Base-by-base conservation (phyloP, 2,888 invertebrate genomes). In the Gari tellinella region DNA sequence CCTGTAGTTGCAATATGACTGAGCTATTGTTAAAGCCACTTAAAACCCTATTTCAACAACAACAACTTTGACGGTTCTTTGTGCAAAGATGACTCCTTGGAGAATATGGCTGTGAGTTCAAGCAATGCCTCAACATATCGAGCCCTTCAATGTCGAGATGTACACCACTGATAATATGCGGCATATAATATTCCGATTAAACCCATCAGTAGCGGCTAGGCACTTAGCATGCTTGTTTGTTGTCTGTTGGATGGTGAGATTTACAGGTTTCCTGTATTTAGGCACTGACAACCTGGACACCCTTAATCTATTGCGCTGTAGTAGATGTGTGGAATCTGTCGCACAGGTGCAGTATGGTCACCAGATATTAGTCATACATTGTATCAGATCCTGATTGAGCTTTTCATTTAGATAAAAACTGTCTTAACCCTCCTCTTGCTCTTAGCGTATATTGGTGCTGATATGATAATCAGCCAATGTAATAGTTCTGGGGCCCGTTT, bases 261-360 rank as follows among this genome's bases (percentile, higher is more conserved):
- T 65, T 19, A 70, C 66, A 37, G 69, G 43, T 41, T 58, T 75
- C 49, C 75, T 52, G 17, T 57, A 70, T 48, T 25, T 46, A 17
- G 62, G 73, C 45, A 73, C 69, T 37, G 45, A 40, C 41, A 73
- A 73, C 31, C 77, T 64, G 7, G 23, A 43, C 19, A 69, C 77
- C 62, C 73, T 78, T 62, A 77, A 69, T 14, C 77, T 61, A 55
- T 65, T 65, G 10, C 57, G 3, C n/a, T 26, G 23, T 15, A 77
- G 69, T 21, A 67, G 38, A 12, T 67, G 46, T n/a, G 38, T 61
- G 17, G 67, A 52, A 25, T 72, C 72, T 26, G 68, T 55, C 25
- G 12, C 37, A 10, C 0, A 79, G 56, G 49, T 72, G 63, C 31
- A 66, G 15, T 43, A 73, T 17, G 17, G 52, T 64, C 25, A 55